phyloP scores from a whole-genome alignment of 2,797 vertebrate genomes.

The Pyrocephalus nanus region DNA sequence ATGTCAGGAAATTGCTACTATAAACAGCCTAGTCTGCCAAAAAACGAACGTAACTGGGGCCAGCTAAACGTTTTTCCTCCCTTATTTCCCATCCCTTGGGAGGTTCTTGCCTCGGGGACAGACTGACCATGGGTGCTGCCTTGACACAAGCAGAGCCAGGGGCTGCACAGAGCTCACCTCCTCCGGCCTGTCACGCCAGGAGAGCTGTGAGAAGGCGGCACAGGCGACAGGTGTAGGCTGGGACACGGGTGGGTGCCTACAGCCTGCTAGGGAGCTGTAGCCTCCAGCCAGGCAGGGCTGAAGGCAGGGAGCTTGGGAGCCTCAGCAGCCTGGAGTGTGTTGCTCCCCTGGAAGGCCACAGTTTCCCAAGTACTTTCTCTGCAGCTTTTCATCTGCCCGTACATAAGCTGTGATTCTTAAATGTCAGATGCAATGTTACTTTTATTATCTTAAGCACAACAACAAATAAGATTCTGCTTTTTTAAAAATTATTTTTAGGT shows the following conservation, averaged over 20 bases:
- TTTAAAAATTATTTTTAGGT: not conserved
- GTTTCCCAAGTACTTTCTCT: not conserved
- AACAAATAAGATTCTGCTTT: not conserved
- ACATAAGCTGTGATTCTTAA: not conserved
- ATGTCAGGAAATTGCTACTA: constrained; percentile 26
- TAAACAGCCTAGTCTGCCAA: constrained; percentile 10
- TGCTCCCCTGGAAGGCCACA: not conserved
- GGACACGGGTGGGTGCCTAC: not conserved
- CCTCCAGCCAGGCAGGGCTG: rapidly evolving
- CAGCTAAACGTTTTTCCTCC: not conserved
- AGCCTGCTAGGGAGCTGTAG: not conserved
- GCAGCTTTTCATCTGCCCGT: not conserved
- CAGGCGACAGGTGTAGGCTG: not conserved
- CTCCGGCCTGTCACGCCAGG: rapidly evolving
- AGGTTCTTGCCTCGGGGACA: not conserved
- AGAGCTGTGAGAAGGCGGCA: rapidly evolving
- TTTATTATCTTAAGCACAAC: not conserved
- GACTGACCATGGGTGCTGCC: not conserved
- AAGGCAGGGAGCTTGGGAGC: not conserved
- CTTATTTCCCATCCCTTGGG: not conserved
- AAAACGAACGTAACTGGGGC: not conserved
- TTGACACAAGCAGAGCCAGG: not conserved
- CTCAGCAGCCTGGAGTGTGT: not conserved
- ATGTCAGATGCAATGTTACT: not conserved
- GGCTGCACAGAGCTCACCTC: not conserved